Percentiles rank a stretch among this genome's conserved stretches.
Evolutionary conservation across 2,797 vertebrate genomes (phyloP).

Genomic region (Adrianichthys oophorus): DNA sequence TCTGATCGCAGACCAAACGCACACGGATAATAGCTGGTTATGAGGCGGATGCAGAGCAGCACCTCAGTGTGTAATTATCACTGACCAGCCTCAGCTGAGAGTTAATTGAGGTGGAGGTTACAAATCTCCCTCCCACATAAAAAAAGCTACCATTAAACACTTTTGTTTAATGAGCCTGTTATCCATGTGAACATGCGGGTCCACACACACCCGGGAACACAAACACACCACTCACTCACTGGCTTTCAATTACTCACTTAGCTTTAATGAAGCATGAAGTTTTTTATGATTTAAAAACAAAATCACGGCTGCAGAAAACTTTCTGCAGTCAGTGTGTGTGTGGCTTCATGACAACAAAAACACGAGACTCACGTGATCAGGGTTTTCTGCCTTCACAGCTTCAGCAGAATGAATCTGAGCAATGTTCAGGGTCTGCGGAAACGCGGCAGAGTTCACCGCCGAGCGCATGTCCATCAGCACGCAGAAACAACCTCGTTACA

Average conservation of each 20-base stretch:
- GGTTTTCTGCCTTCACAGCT: neutral
- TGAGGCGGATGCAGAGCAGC: conserved; percentile 26
- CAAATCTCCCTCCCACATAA: conserved; percentile 52
- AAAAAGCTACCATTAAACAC: conserved; percentile 52
- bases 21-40: conserved; percentile 21
- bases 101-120: conserved; percentile 65
- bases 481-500: conserved; percentile 45
- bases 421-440: conserved; percentile 1
- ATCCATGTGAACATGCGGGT: conserved; percentile 29
- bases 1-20: too few relatives aligned
- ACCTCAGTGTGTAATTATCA: conserved; percentile 50
- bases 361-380: neutral
- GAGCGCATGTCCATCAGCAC: neutral
- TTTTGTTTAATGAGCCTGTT: conserved; percentile 67
- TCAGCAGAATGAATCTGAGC: conserved; percentile 1
- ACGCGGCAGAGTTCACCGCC: conserved; percentile 2
- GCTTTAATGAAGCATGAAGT: conserved; percentile 40
- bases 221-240: conserved; percentile 45
- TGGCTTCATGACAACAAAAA: too few relatives aligned
- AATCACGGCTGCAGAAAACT: too few relatives aligned
- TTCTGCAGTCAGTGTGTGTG: too few relatives aligned
- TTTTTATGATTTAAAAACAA: conserved; percentile 8
- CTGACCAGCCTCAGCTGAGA: conserved; percentile 39
- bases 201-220: conserved; percentile 42
- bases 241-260: conserved; percentile 41